Base-by-base conservation (phyloP, 2,113 vertebrate genomes). In the Cinclus cinclus region DNA sequence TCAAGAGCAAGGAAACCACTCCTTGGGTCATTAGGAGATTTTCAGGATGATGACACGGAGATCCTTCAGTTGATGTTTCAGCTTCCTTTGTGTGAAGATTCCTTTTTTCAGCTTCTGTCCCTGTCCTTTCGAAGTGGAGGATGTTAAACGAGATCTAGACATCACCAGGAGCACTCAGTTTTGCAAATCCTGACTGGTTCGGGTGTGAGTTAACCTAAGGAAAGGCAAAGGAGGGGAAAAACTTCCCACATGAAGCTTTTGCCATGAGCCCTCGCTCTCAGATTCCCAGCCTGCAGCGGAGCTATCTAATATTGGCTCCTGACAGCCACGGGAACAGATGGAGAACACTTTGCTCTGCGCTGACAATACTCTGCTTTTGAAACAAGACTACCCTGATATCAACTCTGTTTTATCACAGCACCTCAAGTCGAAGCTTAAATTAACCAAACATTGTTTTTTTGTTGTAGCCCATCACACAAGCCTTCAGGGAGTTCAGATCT, bases 241-340 rank as follows among this genome's bases (percentile, higher is more conserved):
- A 30, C 76, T 90, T 79, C 90, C 92, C 76, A 90, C 41, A 3
- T 53, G 86, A 81, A 87, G 85, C 50, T 94, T 92, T 55, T 87
- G 59, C 94, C 86, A 35, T 1, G 13, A 95, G 77, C 80, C 24
- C 86, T 94, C 62, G 28, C 73, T 85, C 44, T 0, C 74, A 56
- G 79, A 92, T 87, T 95, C 80, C 92, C 88, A 94, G 92, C 33
- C 93, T 92, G 89, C 90, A 82, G 75, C 8, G 17, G 69, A 94
- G 70, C 84, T 74, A 42, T 75, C 92, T 95, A 95, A 92, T 95
- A 92, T 87, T 85, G 89, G 89, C 91, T 94, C 81, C 35, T 47
- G 21, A 75, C 94, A 95, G 95, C 91, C 92, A 77, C 75, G 59
- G 94, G 91, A 96, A 93, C 95, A 96, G 95, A 97, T 97, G 95